Base-by-base conservation (phyloP, 2,888 invertebrate genomes). In the Gnatocerus cornutus region DNA sequence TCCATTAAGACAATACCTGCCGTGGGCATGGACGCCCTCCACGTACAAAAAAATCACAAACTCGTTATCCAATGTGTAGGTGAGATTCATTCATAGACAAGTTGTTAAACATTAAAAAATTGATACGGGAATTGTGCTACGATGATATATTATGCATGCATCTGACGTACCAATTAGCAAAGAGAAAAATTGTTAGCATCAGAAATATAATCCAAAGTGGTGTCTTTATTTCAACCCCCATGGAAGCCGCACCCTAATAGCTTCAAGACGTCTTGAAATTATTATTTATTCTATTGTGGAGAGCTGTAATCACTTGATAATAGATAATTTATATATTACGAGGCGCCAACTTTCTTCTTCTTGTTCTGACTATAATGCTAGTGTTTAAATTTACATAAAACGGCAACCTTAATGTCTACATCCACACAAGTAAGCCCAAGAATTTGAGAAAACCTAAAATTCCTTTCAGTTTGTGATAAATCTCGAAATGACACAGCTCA, bases 1-100 rank as follows among this genome's bases (percentile, higher is more conserved):
- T 77, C 69, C 71, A 76, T 74, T 76, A 76, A 76, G 72, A 78
- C 78, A 78, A 78, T 78, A 69, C 75, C 67, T 68, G 70, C 71
- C 71, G 76, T 77, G 75, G 76, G 76, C 74, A 62, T 46, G 37
- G 41, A 68, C 68, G 68, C 68, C 68, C 68, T 68, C 61, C 53
- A 21, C 13, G 7, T 30, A 14, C 41, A 67, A 68, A 68, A 21
- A 67, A 67, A 65, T 65, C 58, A 52, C 59, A 50, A 68, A 65
- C 68, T 62, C 55, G 68, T 68, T 68, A 68, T 61, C 62, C 61
- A 9, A 21, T 21, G 55, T 45, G 68, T 68, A 61, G 68, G 68
- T 43, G 68, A 3, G 12, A 37, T 59, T 62, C 68, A 62, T 68
- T 68, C 68, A 68, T 68, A 58, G 68, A 68, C 62, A 62, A 68